phyloP scores from a whole-genome alignment of 2,888 invertebrate genomes.

The Pyrochroa serraticornis region DNA sequence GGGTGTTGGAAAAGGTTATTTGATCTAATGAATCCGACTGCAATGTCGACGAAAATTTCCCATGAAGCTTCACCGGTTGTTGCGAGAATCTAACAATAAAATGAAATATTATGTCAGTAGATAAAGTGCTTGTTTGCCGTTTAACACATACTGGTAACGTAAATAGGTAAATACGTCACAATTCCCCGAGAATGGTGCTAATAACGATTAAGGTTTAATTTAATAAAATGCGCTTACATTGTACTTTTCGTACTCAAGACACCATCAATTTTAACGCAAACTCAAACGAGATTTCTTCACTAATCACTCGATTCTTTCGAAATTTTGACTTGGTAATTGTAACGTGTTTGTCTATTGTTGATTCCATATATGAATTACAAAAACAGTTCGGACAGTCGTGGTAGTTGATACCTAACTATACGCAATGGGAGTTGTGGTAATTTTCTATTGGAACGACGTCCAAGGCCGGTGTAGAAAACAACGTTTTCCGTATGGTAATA shows the following conservation, averaged over 20 bases:
- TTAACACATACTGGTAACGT: conserved; percentile 23
- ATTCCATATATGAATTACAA: no score
- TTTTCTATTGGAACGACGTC: no score
- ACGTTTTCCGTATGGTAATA: no score
- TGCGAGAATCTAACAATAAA: conserved; percentile 7
- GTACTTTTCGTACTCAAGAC: background rate
- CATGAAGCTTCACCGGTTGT: no score
- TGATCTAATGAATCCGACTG: background rate
- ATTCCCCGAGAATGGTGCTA: conserved; percentile 13
- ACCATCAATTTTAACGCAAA: background rate
- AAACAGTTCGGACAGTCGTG: no score
- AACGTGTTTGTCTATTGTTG: no score
- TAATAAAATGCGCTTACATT: background rate
- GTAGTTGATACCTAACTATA: no score
- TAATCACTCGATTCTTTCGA: no score
- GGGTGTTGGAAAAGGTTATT: background rate
- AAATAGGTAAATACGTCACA: conserved; percentile 25
- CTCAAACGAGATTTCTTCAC: background rate
- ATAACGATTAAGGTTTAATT: conserved; percentile 13
- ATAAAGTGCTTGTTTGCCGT: conserved; percentile 23
- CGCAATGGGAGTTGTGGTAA: no score
- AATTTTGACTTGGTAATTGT: no score
- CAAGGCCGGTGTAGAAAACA: no score
- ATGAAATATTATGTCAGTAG: conserved; percentile 20
- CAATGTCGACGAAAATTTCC: background rate